These are phyloP conservation scores for Ceratina australensis DNA, from an alignment of 1,140 invertebrate species.

Conservation along the genomic window DNA sequence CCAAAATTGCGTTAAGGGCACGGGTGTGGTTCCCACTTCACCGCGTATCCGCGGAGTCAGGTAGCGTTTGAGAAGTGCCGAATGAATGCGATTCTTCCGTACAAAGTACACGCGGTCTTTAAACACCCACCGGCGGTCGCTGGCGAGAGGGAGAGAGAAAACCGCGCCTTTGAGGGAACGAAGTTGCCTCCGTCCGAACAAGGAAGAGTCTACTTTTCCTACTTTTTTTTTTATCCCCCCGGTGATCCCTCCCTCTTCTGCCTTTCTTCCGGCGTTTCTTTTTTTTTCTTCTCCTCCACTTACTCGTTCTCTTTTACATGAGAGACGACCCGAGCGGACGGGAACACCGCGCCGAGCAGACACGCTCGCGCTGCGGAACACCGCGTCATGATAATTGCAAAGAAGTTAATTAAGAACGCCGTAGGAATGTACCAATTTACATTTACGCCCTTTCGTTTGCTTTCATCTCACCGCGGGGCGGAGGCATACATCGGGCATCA, in stretches of 20 bases:
- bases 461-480: conserved; percentile 35
- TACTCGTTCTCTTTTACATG: neutral
- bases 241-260: neutral
- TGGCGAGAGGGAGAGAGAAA: neutral
- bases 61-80: conserved; percentile 45
- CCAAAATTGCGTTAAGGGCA: conserved; percentile 44
- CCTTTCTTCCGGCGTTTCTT: neutral
- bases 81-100: conserved; percentile 47
- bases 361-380: conserved; percentile 35
- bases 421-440: conserved; percentile 63
- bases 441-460: conserved; percentile 62
- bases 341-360: conserved; percentile 7
- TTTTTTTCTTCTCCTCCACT: conserved; percentile 1
- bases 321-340: conserved; percentile 22
- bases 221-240: neutral
- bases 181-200: conserved; percentile 34
- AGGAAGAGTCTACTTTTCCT: conserved; percentile 39
- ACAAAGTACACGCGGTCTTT: conserved; percentile 41
- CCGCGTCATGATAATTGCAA: conserved; percentile 63
- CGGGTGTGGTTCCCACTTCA: conserved; percentile 25
- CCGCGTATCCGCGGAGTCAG: conserved; percentile 43
- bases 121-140: conserved; percentile 27
- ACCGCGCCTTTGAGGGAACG: conserved; percentile 45
- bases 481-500: conserved; percentile 10
- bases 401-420: conserved; percentile 67